A percentile compares a stretch with the other conserved stretches of the same genome.
Evolutionary conservation across 2,797 vertebrate genomes (phyloP).

Genomic region (Smutsia temminckii): DNA sequence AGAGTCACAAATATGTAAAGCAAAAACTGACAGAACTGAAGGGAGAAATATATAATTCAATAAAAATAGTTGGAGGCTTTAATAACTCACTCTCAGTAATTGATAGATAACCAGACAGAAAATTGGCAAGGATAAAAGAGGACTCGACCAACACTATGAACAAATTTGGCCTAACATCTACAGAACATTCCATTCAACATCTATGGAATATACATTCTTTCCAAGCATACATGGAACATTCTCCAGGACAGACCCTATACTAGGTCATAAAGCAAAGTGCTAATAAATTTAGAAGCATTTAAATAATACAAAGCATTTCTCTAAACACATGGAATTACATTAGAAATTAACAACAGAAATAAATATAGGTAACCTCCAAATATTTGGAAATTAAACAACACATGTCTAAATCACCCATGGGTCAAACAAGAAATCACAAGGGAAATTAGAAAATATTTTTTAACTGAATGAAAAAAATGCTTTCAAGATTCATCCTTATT

Average conservation of each 20-base stretch:
- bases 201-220: slow-evolving; percentile 16
- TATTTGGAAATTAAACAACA: slow-evolving; percentile 47
- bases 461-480: slow-evolving; percentile 14
- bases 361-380: slow-evolving; percentile 19
- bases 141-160: not conserved
- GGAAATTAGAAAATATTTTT: slow-evolving; percentile 41
- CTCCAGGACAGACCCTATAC: not conserved
- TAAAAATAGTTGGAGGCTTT: not conserved
- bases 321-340: not conserved
- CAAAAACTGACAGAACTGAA: not conserved
- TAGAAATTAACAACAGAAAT: slow-evolving; percentile 32
- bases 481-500: not conserved
- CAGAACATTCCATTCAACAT: not conserved
- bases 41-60: slow-evolving; percentile 18
- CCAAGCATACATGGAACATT: not conserved
- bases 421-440: slow-evolving; percentile 33
- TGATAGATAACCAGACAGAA: slow-evolving; percentile 5
- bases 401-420: not conserved
- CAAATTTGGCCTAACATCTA: not conserved
- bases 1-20: not conserved
- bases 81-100: not conserved
- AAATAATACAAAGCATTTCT: slow-evolving; percentile 33
- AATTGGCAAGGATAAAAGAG: not conserved
- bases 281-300: slow-evolving; percentile 37
- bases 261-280: not conserved